Evolutionary conservation across 30 jellyfish, hydroid and myxozoan genomes (phyloP).

Genomic region (Aurelia aurita): DNA sequence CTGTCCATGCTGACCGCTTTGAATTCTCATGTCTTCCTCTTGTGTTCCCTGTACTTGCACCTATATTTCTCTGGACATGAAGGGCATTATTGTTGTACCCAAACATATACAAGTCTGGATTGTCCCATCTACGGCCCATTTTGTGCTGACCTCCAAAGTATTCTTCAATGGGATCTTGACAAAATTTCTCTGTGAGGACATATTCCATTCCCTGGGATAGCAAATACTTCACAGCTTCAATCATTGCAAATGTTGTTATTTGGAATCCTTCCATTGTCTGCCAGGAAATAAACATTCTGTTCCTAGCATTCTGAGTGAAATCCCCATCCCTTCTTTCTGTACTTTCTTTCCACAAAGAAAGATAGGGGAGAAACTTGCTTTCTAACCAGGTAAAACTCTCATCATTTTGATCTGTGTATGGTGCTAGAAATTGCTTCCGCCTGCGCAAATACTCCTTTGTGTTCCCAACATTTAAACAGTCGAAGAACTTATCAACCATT

Average conservation of each 20-base stretch:
- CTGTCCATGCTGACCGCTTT: too few relatives aligned
- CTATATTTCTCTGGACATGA: slow-evolving; percentile 28
- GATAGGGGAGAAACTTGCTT: slow-evolving; percentile 19
- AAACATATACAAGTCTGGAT: slow-evolving; percentile 23
- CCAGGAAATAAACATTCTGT: slow-evolving; percentile 61
- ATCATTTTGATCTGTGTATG: slow-evolving; percentile 37
- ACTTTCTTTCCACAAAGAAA: slow-evolving; percentile 27
- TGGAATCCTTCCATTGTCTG: slow-evolving; percentile 43
- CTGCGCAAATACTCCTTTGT: slow-evolving; percentile 16
- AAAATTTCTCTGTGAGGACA: slow-evolving; percentile 44
- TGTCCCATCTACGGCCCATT: slow-evolving; percentile 44
- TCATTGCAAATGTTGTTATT: slow-evolving; percentile 33
- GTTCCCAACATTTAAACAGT: slow-evolving; percentile 43
- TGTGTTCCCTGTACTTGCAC: slow-evolving; percentile 47
- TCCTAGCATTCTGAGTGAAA: slow-evolving; percentile 20
- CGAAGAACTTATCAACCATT: slow-evolving; percentile 41
- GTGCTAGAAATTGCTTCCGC: slow-evolving; percentile 49
- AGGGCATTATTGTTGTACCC: slow-evolving; percentile 53
- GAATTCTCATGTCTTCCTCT: neutral
- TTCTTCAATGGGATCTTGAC: slow-evolving; percentile 56
- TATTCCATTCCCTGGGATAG: slow-evolving; percentile 21
- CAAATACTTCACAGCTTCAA: slow-evolving; percentile 28
- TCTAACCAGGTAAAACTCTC: slow-evolving; percentile 54
- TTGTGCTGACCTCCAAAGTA: slow-evolving; percentile 44
- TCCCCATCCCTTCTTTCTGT: slow-evolving; percentile 32